Percentiles rank a stretch among this genome's conserved stretches.
These are phyloP conservation scores for Micromussa lordhowensis DNA, from an alignment of 92 coral and sea anemone species.

Conservation along the genomic window DNA sequence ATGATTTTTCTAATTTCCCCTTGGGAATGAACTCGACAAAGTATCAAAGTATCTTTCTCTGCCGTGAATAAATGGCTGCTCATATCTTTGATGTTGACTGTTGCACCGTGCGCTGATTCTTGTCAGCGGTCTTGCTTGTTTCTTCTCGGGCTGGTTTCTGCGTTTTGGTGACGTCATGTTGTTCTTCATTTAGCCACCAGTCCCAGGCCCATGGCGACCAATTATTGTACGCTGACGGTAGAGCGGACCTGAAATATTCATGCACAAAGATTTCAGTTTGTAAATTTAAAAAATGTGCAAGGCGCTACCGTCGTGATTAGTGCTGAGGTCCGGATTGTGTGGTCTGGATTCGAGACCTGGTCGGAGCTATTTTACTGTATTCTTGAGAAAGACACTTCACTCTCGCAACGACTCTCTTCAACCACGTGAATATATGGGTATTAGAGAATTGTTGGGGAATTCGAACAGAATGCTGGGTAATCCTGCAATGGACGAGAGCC, in stretches of 20 bases:
- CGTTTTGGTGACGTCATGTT: conserved; percentile 22
- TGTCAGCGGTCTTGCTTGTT: conserved; percentile 9
- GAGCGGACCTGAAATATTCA: conserved; percentile 8
- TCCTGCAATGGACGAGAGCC: no score
- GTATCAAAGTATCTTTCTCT: not conserved
- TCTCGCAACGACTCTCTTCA: no score
- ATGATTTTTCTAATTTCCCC: not conserved
- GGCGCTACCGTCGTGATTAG: no score
- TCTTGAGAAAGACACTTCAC: no score
- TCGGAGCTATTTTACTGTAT: no score
- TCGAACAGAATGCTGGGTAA: no score
- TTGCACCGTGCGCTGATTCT: not conserved
- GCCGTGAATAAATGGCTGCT: not conserved
- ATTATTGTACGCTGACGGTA: conserved; percentile 43
- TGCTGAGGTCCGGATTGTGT: no score
- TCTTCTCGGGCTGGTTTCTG: not conserved
- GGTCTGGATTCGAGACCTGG: no score
- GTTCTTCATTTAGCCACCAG: conserved; percentile 26
- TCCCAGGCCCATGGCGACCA: conserved; percentile 62
- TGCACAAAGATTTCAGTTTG: no score
- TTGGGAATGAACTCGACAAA: not conserved
- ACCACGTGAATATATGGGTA: no score
- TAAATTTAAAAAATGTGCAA: no score
- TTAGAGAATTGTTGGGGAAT: no score
- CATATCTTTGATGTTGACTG: not conserved